Conservation (phyloP, 2,797 vertebrate species). For the Clarias laeviceps region DNA sequence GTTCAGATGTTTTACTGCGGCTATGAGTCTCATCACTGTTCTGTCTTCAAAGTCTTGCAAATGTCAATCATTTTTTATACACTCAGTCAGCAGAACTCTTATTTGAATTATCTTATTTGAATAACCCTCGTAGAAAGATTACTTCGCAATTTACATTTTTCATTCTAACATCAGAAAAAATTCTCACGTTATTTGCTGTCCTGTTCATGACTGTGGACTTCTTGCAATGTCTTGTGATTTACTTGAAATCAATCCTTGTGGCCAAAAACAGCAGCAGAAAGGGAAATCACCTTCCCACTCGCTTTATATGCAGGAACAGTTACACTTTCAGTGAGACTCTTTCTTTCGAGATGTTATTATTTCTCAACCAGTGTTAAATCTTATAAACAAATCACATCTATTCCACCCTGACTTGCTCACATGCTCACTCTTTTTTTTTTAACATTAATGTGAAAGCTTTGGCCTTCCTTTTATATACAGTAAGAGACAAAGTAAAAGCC, state of each 20-base stretch:
- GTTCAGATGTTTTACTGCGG: no score
- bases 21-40: no score
- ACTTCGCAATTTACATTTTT: background rate
- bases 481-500: background rate
- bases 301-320: background rate
- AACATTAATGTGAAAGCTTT: background rate
- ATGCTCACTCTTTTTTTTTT: background rate
- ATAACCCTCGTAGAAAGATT: background rate
- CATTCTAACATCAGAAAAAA: background rate
- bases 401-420: background rate
- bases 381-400: background rate
- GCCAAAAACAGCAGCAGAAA: constrained; percentile 5
- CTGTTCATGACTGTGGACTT: background rate
- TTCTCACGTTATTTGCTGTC: background rate
- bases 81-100: no score
- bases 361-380: background rate
- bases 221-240: background rate
- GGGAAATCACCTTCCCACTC: constrained; percentile 31
- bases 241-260: background rate
- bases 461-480: background rate
- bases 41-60: no score
- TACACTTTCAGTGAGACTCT: background rate
- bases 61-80: no score
- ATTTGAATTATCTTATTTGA: no score
- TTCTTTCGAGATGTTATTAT: background rate